Conservation (phyloP, 2,888 invertebrate species). For the Metellina segmentata region DNA sequence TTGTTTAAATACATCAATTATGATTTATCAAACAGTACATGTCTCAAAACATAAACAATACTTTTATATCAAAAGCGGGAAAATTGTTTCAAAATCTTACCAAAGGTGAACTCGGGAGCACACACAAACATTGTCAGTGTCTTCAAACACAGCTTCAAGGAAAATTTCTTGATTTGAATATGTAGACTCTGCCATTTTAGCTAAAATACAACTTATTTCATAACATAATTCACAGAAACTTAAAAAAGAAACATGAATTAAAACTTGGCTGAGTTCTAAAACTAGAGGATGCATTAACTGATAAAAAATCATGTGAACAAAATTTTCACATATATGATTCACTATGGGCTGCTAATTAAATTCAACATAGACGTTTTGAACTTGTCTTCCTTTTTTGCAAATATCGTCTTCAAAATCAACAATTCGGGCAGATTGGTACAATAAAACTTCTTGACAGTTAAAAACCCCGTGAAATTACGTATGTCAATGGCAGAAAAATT, state of each 20-base stretch:
- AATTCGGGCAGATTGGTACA: too few relatives aligned
- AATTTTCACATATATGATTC: too few relatives aligned
- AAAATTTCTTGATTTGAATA: conserved; percentile 46
- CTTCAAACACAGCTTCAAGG: conserved; percentile 63
- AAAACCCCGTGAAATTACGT: too few relatives aligned
- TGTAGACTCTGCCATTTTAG: conserved; percentile 26
- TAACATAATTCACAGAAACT: neutral
- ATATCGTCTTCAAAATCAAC: too few relatives aligned
- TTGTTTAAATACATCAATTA: too few relatives aligned
- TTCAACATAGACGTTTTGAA: too few relatives aligned
- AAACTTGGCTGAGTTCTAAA: neutral
- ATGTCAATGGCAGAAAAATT: too few relatives aligned
- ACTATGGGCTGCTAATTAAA: too few relatives aligned
- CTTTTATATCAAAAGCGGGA: neutral
- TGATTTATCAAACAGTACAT: too few relatives aligned
- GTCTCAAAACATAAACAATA: too few relatives aligned
- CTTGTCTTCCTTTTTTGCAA: too few relatives aligned
- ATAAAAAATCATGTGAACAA: neutral
- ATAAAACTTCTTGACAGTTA: too few relatives aligned
- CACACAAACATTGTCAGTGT: conserved; percentile 58
- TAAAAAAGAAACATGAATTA: neutral
- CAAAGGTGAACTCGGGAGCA: conserved; percentile 51
- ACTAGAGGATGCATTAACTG: neutral
- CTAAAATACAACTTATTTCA: neutral
- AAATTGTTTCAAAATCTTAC: conserved; percentile 13